A percentile compares a stretch with the other conserved stretches of the same genome.
Evolutionary conservation across 2,113 vertebrate species (phyloP).

Genomic region (Capricornis sumatraensis): DNA sequence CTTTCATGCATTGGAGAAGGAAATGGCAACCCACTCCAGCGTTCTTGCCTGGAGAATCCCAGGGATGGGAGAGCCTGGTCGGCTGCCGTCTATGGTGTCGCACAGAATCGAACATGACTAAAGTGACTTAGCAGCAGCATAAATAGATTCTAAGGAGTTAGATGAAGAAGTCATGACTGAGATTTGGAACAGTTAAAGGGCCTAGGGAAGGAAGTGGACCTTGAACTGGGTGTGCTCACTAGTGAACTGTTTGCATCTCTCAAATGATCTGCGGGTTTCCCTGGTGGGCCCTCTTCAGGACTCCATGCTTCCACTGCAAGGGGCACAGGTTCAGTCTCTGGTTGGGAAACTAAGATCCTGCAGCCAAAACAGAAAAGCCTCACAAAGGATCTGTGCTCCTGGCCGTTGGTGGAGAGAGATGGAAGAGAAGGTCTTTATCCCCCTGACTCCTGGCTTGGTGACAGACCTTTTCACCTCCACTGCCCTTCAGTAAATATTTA

Average conservation of each 20-base stretch:
- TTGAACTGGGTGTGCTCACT: background rate
- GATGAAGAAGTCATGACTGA: background rate
- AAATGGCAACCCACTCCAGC: too few species aligned
- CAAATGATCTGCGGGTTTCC: background rate
- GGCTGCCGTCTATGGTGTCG: too few species aligned
- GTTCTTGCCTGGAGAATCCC: too few species aligned
- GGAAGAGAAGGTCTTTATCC: background rate
- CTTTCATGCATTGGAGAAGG: too few species aligned
- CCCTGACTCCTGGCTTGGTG: background rate
- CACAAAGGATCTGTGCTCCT: background rate
- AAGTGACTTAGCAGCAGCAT: too few species aligned
- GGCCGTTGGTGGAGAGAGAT: background rate
- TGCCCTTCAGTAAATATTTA: background rate
- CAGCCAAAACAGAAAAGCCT: background rate
- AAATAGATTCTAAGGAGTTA: background rate
- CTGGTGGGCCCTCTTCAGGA: background rate
- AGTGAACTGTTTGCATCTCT: background rate
- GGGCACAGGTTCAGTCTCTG: background rate
- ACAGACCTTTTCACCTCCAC: background rate
- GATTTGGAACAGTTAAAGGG: background rate
- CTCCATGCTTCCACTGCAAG: background rate
- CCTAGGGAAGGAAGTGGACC: background rate
- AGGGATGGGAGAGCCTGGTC: too few species aligned
- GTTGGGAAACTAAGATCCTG: background rate
- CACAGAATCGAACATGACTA: too few species aligned